Conservation (phyloP, 2,113 vertebrate genomes). For the Corythaeola cristata region DNA sequence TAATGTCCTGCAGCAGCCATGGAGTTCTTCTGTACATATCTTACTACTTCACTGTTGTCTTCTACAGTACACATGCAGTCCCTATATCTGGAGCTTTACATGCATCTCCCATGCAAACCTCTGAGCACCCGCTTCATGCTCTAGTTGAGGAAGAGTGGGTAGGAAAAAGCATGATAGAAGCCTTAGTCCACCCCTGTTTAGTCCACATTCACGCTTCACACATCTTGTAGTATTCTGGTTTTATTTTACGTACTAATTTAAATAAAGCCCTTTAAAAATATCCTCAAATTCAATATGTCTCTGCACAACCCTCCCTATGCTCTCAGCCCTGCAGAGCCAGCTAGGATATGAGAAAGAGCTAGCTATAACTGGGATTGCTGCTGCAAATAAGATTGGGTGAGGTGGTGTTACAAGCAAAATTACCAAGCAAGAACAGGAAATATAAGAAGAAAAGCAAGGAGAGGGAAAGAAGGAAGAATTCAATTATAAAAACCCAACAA, state of each 20-base stretch:
- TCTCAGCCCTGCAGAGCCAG: neutral
- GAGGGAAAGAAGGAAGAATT: neutral
- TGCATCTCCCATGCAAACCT: neutral
- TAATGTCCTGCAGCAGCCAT: neutral
- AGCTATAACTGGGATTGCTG: neutral
- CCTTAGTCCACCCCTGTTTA: neutral
- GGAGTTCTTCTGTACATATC: neutral
- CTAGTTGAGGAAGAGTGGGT: neutral
- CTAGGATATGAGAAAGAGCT: neutral
- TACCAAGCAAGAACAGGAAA: neutral
- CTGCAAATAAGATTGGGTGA: neutral
- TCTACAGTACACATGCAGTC: neutral
- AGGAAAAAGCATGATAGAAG: neutral
- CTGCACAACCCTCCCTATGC: neutral
- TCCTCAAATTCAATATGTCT: accelerated
- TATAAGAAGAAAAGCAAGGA: neutral
- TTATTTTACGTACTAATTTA: neutral
- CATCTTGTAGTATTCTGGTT: neutral
- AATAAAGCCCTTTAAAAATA: neutral
- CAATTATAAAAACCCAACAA: accelerated
- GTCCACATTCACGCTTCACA: neutral
- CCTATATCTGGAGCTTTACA: neutral
- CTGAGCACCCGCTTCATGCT: neutral
- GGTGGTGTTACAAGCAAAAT: neutral
- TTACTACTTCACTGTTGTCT: neutral